Conservation (phyloP, 2,888 invertebrate species). For the Ischnura elegans region DNA sequence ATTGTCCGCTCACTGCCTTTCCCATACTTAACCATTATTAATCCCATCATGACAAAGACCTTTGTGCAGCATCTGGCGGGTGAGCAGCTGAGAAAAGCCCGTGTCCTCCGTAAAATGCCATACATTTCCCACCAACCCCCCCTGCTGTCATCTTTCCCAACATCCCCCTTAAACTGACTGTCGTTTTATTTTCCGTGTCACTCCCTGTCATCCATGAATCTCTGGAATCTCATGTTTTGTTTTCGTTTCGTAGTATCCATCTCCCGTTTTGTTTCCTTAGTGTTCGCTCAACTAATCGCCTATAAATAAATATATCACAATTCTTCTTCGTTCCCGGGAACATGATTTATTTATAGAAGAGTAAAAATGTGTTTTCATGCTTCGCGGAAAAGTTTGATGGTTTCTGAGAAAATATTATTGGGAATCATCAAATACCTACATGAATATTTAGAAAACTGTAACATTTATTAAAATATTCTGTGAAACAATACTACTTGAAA, state of each 20-base stretch:
- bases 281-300: neutral
- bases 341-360: neutral
- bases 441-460: too few species aligned
- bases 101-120: neutral
- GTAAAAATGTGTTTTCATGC: neutral
- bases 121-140: neutral
- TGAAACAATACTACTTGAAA: too few species aligned
- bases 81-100: neutral
- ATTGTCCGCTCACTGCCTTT: neutral
- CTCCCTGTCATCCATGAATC: neutral
- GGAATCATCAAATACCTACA: too few species aligned
- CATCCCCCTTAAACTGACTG: neutral
- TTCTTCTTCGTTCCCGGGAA: neutral
- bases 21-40: neutral
- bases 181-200: conserved; percentile 48
- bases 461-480: too few species aligned
- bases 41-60: conserved; percentile 18
- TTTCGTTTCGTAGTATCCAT: neutral
- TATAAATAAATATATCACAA: neutral
- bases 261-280: neutral
- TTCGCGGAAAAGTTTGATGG: neutral
- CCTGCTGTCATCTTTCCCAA: conserved; percentile 10
- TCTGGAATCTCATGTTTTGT: neutral
- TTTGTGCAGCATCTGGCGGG: neutral
- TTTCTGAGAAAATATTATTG: too few species aligned